A percentile compares a stretch with the other conserved stretches of the same genome.
Conservation (phyloP, 2,113 vertebrate species). For the Peromyscus polionotus region DNA sequence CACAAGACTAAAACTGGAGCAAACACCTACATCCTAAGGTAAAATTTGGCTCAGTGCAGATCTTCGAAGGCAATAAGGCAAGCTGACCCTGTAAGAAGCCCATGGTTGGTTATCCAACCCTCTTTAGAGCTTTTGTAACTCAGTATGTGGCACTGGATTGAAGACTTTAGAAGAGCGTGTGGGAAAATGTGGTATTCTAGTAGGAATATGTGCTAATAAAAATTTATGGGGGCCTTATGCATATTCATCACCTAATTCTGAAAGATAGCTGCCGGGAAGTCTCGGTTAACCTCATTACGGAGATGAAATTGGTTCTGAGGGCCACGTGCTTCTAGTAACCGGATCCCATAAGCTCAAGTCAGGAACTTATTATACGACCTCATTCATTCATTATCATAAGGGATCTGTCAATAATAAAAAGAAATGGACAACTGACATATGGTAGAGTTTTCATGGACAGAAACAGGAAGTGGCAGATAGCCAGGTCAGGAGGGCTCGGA, state of each 20-base stretch:
- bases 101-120: not conserved
- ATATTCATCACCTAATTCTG: conserved; percentile 15
- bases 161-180: not conserved
- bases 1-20: not conserved
- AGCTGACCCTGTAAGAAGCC: not conserved
- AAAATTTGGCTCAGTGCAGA: not conserved
- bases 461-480: not conserved
- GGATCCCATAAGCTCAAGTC: not conserved
- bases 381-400: not conserved
- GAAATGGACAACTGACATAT: not conserved
- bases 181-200: not conserved
- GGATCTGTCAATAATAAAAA: not conserved
- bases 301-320: not conserved
- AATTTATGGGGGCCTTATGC: not conserved
- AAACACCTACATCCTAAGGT: not conserved
- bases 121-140: not conserved
- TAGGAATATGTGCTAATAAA: conserved; percentile 39
- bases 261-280: not conserved
- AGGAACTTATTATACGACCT: not conserved
- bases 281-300: not conserved
- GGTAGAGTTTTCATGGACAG: not conserved
- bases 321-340: not conserved
- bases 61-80: not conserved
- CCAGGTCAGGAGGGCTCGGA: not conserved
- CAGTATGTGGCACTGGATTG: not conserved